Evolutionary conservation across 2,888 invertebrate species (phyloP), one percentile per base, ranked within the genome.

Genomic region (Argyra leucocephala): DNA sequence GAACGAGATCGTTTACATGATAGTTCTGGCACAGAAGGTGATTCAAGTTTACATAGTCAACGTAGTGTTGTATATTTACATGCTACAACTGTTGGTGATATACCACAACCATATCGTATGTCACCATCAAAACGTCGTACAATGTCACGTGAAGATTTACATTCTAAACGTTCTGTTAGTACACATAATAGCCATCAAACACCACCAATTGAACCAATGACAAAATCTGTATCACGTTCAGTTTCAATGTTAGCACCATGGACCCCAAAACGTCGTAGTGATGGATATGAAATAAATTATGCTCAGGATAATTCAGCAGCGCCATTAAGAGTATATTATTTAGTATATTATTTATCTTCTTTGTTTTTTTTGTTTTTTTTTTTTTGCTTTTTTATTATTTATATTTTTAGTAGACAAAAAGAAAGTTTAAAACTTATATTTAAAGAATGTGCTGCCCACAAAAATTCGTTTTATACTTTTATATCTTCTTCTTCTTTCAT

Each of bases 1-100:
- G 78, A 79, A 64, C 74, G 74, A 61, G 76, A 77, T 66, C 78
- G 78, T 36, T 75, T 78, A 69, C 79, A 78, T 10, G 80, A 80
- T 68, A 80, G 80, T 64, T 80, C 79, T 7, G 88, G 88, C 71
- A 88, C 88, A 0, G 89, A 89, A 73, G 88, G 88, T 0, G 89
- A 88, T 72, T 85, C 85, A 66, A 91, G 91, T 74, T 87, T 90
- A 72, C 89, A 89, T 73, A 90, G 90, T 65, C 91, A 91, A 76
- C 84, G 90, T 73, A 91, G 91, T 74, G 88, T 91, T 22, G 91
- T 92, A 22, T 92, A 90, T 75, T 82, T 92, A 64, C 92, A 92
- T 74, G 91, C 91, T 64, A 90, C 91, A 62, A 91, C 91, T 85
- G 90, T 92, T 73, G 91, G 91, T 66, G 91, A 90, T 77, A 92